Evolutionary conservation across 2,888 invertebrate genomes (phyloP).

Genomic region (Dolichomitus sp.): DNA sequence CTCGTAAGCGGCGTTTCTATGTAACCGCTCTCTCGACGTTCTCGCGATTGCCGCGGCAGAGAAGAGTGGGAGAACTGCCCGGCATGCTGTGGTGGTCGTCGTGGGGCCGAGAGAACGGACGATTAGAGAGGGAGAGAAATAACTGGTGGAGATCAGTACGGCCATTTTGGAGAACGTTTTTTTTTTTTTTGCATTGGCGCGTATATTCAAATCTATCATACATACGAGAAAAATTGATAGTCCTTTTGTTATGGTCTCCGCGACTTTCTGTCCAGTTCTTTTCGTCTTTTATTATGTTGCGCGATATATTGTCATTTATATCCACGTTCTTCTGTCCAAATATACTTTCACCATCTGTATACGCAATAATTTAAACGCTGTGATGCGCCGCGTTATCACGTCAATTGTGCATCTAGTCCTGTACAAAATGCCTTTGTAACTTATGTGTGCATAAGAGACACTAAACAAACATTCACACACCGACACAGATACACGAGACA

Average conservation of each 20-base stretch:
- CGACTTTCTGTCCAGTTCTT: background rate
- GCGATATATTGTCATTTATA: slow-evolving; percentile 17
- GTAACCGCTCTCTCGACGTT: slow-evolving; percentile 37
- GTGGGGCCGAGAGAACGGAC: slow-evolving; percentile 17
- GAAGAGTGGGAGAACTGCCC: slow-evolving; percentile 28
- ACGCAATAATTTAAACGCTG: slow-evolving; percentile 48
- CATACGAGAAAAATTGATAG: background rate
- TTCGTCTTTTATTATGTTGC: background rate
- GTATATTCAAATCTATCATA: slow-evolving; percentile 71
- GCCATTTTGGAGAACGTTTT: slow-evolving; percentile 83
- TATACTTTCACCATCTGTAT: slow-evolving; percentile 42
- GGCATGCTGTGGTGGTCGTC: slow-evolving; percentile 29
- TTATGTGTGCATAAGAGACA: slow-evolving; percentile 65
- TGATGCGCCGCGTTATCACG: slow-evolving; percentile 59
- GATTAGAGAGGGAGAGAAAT: slow-evolving; percentile 36
- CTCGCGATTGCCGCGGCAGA: slow-evolving; percentile 5
- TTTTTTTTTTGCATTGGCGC: slow-evolving; percentile 69
- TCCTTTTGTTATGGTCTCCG: background rate
- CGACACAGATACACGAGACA: slow-evolving; percentile 26
- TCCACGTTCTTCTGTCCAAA: slow-evolving; percentile 36
- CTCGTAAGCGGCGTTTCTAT: slow-evolving; percentile 40
- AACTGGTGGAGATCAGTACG: slow-evolving; percentile 61
- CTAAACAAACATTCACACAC: slow-evolving; percentile 17
- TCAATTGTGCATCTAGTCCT: slow-evolving; percentile 83
- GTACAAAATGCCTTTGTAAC: slow-evolving; percentile 78